Percentiles rank a stretch among this genome's conserved stretches.
These are phyloP conservation scores for Chironex yamaguchii DNA, from an alignment of 30 jellyfish, hydroid and myxozoan genomes.

Conservation along the genomic window DNA sequence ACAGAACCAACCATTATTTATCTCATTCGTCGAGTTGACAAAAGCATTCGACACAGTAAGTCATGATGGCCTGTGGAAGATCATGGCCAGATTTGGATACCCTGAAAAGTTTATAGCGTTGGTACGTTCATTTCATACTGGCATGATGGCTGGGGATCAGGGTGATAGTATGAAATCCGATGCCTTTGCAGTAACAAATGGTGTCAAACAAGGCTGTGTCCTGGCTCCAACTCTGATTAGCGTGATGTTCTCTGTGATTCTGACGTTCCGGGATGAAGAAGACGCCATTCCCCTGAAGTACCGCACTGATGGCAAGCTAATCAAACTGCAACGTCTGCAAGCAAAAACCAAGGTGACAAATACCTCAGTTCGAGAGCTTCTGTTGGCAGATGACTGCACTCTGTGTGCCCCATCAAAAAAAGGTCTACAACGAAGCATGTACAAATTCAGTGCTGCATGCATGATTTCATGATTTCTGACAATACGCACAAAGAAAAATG, in stretches of 20 bases:
- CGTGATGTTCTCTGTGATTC: slow-evolving; percentile 1
- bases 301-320: background rate
- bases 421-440: background rate
- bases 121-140: slow-evolving; percentile 1
- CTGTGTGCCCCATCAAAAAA: background rate
- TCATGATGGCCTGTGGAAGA: slow-evolving; percentile 7
- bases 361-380: background rate
- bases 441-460: background rate
- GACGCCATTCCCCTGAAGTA: background rate
- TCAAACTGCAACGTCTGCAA: background rate
- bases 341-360: background rate
- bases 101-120: background rate
- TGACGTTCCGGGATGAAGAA: background rate
- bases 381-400: background rate
- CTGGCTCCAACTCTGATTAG: slow-evolving; percentile 32
- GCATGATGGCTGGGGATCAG: slow-evolving; percentile 17
- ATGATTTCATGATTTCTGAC: no score
- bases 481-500: no score
- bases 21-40: slow-evolving; percentile 39
- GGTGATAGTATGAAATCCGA: background rate
- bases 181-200: slow-evolving; percentile 10
- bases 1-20: background rate
- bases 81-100: slow-evolving; percentile 17
- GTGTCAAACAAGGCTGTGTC: slow-evolving; percentile 33
- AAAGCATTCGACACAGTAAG: slow-evolving; percentile 31